Evolutionary conservation across 2,113 vertebrate species (phyloP).

Genomic region (Rhynchomys soricoides): DNA sequence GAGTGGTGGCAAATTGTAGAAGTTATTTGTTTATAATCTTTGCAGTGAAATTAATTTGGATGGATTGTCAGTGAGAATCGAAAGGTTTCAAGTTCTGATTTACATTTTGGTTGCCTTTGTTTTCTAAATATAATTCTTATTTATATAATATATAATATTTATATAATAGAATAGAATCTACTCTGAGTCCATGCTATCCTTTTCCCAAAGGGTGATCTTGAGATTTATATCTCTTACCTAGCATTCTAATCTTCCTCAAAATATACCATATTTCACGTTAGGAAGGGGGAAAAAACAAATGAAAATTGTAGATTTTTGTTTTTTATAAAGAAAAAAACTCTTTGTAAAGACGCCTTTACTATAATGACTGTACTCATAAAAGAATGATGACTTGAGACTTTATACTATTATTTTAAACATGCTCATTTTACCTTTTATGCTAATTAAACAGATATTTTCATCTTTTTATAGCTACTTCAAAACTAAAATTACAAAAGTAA

Average conservation of each 20-base stretch:
- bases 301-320: neutral
- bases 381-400: neutral
- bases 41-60: neutral
- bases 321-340: neutral
- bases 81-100: neutral
- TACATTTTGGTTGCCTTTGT: neutral
- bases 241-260: conserved; percentile 21
- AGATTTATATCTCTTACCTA: neutral
- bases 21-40: neutral
- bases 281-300: neutral
- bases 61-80: neutral
- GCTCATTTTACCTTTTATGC: neutral
- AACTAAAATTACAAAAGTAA: conserved; percentile 10
- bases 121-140: neutral
- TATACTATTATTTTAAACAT: neutral
- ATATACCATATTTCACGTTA: neutral
- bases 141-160: no score
- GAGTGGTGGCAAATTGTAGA: neutral
- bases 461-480: neutral
- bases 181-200: neutral
- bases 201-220: neutral
- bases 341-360: neutral
- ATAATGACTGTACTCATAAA: neutral
- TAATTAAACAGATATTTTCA: neutral
- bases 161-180: no score